Evolutionary conservation across 2,888 invertebrate genomes (phyloP), one percentile per base, ranked within the genome.

Genomic region (Tyria jacobaeae): DNA sequence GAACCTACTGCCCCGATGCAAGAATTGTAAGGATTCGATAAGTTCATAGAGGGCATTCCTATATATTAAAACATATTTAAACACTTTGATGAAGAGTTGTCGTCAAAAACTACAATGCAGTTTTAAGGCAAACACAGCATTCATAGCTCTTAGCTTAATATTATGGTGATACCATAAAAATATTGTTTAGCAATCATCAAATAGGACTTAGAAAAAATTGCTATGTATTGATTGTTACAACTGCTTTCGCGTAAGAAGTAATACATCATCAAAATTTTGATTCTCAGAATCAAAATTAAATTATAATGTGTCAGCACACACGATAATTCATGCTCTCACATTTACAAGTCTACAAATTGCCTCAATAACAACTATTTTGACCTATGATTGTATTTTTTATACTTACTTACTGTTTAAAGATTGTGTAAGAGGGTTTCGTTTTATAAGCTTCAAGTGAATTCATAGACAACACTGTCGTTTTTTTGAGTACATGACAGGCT

Each of bases 361-460:
- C 54, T 60, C 63, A 59, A 71, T 71, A 67, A 70, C 62, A 63
- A 35, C 55, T 56, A 67, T 71, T 57, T 12, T 66, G 59, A 64
- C 57, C 65, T 65, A 70, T 64, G 60, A 60, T 34, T 53, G 56
- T 61, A 64, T 66, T 70, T 77, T 70, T 63, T 67, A 60, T 51
- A 56, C 53, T 35, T 51, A 56, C 53, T 35, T 52, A 68, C 69
- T 72, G 63, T 39, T 57, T 60, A 66, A 63, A 67, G 57, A 64
- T 80, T 81, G 68, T 72, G 71, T 64, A 82, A 81, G 68, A 48
- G 66, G n/a, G 65, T 81, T 80, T 81, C 81, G 73, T 78, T 79
- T 78, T 72, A 66, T 67, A 60, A 62, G 10, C 14, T 44, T 65
- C 70, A 64, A 64, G 41, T 65, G 57, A 63, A 70, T 62, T 70